Evolutionary conservation across 2,113 vertebrate species (phyloP).

Genomic region (Oplegnathus fasciatus): DNA sequence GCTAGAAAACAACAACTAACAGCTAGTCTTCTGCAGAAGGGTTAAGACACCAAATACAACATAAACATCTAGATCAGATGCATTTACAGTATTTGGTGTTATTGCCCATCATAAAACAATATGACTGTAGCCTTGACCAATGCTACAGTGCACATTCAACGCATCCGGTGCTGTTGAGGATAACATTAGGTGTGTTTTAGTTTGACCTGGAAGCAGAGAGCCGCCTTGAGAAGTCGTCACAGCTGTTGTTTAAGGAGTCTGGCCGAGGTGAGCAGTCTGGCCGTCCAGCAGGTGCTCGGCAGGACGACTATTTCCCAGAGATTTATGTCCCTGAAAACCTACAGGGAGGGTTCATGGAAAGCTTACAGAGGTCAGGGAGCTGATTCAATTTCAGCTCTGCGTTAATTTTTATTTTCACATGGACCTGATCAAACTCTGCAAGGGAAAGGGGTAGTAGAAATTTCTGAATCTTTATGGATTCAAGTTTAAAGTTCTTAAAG

Average conservation of each 20-base stretch:
- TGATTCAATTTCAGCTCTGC: constrained; percentile 60
- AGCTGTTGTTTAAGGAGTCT: constrained; percentile 63
- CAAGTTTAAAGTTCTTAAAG: not conserved
- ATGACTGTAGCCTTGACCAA: constrained; percentile 59
- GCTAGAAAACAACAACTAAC: constrained; percentile 38
- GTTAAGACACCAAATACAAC: constrained; percentile 43
- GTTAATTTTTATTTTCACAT: constrained; percentile 57
- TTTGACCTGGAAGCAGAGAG: constrained; percentile 57
- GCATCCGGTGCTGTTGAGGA: constrained; percentile 20
- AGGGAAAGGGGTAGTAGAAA: constrained; percentile 6
- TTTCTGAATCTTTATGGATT: constrained; percentile 18
- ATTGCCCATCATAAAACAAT: constrained; percentile 59
- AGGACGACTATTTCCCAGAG: constrained; percentile 67
- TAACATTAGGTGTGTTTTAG: constrained; percentile 41
- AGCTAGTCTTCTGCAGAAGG: constrained; percentile 3
- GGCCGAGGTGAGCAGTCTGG: constrained; percentile 52
- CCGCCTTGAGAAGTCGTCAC: constrained; percentile 63
- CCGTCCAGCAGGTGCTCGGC: constrained; percentile 65
- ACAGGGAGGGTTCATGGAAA: constrained; percentile 70
- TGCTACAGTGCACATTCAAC: not conserved
- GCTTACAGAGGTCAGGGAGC: constrained; percentile 60
- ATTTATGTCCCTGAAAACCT: constrained; percentile 76
- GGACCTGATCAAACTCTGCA: constrained; percentile 33
- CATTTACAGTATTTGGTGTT: constrained; percentile 47
- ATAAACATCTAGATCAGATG: constrained; percentile 56